Percentiles rank a stretch among this genome's conserved stretches.
Conservation (phyloP, 2,888 invertebrate genomes). For the Pterostichus madidus region DNA sequence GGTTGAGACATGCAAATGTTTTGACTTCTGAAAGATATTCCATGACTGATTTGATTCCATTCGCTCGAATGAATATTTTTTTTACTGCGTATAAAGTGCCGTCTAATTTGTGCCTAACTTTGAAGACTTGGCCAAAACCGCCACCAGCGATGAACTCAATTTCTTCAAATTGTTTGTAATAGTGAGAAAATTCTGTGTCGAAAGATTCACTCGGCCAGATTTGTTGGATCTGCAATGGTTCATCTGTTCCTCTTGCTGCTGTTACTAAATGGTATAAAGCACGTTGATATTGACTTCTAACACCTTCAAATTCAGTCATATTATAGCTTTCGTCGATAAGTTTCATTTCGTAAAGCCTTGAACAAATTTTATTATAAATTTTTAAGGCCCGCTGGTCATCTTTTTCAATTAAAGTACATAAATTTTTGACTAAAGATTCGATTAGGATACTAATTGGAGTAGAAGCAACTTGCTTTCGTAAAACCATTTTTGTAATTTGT, state of each 20-base stretch:
- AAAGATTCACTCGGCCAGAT: slow-evolving; percentile 80
- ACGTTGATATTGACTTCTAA: slow-evolving; percentile 84
- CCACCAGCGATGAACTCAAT: slow-evolving; percentile 85
- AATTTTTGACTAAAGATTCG: slow-evolving; percentile 84
- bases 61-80: slow-evolving; percentile 84
- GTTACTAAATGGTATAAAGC: slow-evolving; percentile 83
- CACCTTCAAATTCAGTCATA: slow-evolving; percentile 85
- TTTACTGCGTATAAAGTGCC: slow-evolving; percentile 89
- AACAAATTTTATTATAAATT: slow-evolving; percentile 84
- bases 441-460: slow-evolving; percentile 85
- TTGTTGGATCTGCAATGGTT: slow-evolving; percentile 78
- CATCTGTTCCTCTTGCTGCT: slow-evolving; percentile 80
- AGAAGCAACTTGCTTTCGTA: slow-evolving; percentile 69
- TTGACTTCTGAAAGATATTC: slow-evolving; percentile 88
- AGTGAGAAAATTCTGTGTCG: slow-evolving; percentile 82
- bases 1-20: slow-evolving; percentile 88
- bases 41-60: slow-evolving; percentile 82
- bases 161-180: slow-evolving; percentile 85
- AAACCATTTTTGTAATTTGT: slow-evolving; percentile 63
- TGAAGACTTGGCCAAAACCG: slow-evolving; percentile 86
- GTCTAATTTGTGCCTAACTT: slow-evolving; percentile 87
- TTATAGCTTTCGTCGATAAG: slow-evolving; percentile 85
- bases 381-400: slow-evolving; percentile 80
- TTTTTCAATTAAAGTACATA: slow-evolving; percentile 83
- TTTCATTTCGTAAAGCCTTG: slow-evolving; percentile 84